Evolutionary conservation across 1,140 invertebrate species (phyloP), one percentile per base, ranked within the genome.

Genomic region (Bombus cullumanus): DNA sequence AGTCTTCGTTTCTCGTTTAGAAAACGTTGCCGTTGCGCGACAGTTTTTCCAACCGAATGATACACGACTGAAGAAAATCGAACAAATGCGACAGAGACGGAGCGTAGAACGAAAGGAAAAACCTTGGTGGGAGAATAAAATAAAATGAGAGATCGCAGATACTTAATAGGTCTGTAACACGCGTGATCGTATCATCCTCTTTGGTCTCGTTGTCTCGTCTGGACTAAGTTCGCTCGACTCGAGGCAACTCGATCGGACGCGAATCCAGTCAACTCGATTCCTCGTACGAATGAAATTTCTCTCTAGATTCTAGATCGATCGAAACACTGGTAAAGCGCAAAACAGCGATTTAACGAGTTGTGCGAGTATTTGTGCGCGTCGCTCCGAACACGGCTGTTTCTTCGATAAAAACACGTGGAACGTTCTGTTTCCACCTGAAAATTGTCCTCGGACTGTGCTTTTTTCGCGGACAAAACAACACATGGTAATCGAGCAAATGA

Each of bases 401-500:
- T 69, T 37, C 43, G n/a, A 8, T 41, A 59, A 81, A 80, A 85
- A 85, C 76, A 72, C 47, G 22, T 10, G 12, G 53, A 80, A 80
- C 76, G 83, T 72, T 72, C 66, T 84, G 83, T 84, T 79, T 62
- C 76, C 68, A 69, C 15, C 9, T 43, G 66, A 71, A 84, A 80
- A 79, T 71, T 41, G 82, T 78, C 47, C 28, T 34, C 22, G 28
- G 31, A 4, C 47, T 34, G n/a, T 53, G 28, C 34, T 77, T 77
- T 85, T 81, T 83, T 79, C 78, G 71, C n/a, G 57, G 25, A 37
- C 74, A 69, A 81, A 80, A 89, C 77, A 90, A 90, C 77, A 68
- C 73, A 59, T 59, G 81, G 83, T 88, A 91, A 91, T 90, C 81
- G 89, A 86, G 80, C 89, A 81, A 91, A 91, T 90, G 83, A 90